Evolutionary conservation across 2,113 vertebrate species (phyloP).

Genomic region (Diadophis punctatus): DNA sequence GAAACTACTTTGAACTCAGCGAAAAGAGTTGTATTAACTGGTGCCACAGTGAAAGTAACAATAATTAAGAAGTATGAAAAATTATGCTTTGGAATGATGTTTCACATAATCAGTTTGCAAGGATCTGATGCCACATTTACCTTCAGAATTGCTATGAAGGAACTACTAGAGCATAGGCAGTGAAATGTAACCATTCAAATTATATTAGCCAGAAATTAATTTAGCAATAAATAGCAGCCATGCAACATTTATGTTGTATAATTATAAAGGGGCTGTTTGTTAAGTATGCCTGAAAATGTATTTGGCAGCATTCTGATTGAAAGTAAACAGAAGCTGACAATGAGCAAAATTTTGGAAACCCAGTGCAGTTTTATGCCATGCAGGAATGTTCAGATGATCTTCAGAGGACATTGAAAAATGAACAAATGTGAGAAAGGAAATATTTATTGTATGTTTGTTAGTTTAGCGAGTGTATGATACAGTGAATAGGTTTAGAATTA

Average conservation of each 20-base stretch:
- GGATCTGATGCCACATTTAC: neutral
- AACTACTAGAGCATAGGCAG: neutral
- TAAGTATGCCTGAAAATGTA: neutral
- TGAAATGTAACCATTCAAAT: neutral
- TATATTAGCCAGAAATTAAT: neutral
- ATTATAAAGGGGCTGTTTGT: neutral
- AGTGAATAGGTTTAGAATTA: neutral
- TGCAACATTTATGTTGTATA: neutral
- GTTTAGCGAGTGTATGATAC: neutral
- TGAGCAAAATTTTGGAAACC: neutral
- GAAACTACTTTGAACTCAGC: neutral
- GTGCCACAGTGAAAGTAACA: neutral
- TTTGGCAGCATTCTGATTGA: neutral
- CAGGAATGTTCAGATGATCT: neutral
- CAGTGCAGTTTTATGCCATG: neutral
- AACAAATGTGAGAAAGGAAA: neutral
- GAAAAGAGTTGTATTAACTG: neutral
- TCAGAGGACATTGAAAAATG: neutral
- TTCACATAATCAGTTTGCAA: neutral
- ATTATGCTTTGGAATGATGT: neutral
- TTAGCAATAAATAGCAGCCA: neutral
- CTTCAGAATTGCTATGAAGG: neutral
- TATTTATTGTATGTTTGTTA: neutral
- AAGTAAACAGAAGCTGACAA: neutral
- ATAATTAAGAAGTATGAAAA: neutral